Evolutionary conservation across 2,888 invertebrate species (phyloP).

Genomic region (Rhabditoides inermis): DNA sequence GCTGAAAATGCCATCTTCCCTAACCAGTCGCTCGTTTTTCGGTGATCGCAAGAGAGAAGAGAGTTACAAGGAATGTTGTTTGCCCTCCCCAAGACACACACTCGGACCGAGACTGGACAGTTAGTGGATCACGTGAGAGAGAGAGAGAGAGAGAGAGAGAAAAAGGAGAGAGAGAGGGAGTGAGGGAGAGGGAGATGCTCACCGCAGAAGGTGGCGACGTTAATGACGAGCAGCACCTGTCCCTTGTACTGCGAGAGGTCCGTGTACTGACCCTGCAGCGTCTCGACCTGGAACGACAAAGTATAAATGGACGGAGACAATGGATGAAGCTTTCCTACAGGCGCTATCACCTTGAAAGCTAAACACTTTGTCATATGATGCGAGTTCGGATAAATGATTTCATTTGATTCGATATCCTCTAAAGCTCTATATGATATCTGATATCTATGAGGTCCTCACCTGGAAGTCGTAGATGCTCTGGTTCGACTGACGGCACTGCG

Average conservation of each 20-base stretch:
- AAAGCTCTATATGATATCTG: slow-evolving; percentile 1
- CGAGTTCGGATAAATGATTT: neutral
- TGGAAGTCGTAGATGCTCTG: slow-evolving; percentile 49
- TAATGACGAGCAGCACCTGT: slow-evolving; percentile 47
- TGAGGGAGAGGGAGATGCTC: slow-evolving; percentile 5
- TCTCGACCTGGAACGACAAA: slow-evolving; percentile 44
- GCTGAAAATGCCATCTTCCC: neutral
- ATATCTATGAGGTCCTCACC: too few relatives aligned
- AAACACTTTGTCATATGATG: too few relatives aligned
- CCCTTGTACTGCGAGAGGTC: slow-evolving; percentile 47
- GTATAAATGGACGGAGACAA: too few relatives aligned
- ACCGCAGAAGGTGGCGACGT: slow-evolving; percentile 52
- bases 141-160: slow-evolving; percentile 7
- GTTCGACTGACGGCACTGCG: slow-evolving; percentile 40
- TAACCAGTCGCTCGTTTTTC: too few relatives aligned
- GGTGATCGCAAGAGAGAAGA: too few relatives aligned
- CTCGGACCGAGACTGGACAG: neutral
- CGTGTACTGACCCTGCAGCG: slow-evolving; percentile 48
- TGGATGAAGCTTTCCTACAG: too few relatives aligned
- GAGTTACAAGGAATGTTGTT: too few relatives aligned
- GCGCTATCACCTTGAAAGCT: too few relatives aligned
- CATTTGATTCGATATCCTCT: neutral
- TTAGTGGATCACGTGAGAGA: neutral
- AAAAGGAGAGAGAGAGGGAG: neutral
- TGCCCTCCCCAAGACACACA: neutral